phyloP scores from a whole-genome alignment of 2,797 vertebrate genomes.

The Podarcis lilfordi region DNA sequence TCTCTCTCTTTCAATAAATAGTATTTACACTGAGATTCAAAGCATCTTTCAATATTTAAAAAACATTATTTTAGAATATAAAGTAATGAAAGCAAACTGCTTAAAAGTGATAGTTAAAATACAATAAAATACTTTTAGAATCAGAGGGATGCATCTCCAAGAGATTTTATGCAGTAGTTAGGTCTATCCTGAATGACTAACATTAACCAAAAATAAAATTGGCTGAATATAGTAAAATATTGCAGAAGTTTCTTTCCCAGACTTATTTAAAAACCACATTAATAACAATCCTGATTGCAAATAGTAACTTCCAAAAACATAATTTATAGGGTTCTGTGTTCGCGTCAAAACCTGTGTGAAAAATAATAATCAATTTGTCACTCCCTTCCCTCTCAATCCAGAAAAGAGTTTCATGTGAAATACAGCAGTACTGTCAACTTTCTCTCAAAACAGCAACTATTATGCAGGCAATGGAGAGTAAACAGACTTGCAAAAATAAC shows the following conservation, averaged over 20 bases:
- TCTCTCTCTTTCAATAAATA: too few relatives aligned
- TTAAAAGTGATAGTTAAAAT: too few relatives aligned
- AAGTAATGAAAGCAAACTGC: too few relatives aligned
- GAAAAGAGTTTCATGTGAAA: background rate
- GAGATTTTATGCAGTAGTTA: too few relatives aligned
- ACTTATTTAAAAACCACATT: background rate
- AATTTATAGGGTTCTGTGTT: background rate
- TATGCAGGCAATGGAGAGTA: background rate
- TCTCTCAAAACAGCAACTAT: conserved; percentile 13
- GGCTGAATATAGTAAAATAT: background rate
- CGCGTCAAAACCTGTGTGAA: background rate
- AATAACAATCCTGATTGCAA: background rate
- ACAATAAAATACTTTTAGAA: too few relatives aligned
- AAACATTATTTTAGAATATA: too few relatives aligned
- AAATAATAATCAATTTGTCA: background rate
- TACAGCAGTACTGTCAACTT: conserved; percentile 13
- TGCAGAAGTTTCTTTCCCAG: background rate
- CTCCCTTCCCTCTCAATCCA: too few relatives aligned
- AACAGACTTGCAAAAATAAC: conserved; percentile 28
- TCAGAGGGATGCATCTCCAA: too few relatives aligned
- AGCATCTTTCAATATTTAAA: too few relatives aligned
- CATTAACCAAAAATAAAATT: background rate
- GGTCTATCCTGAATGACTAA: too few relatives aligned
- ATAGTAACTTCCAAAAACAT: background rate
- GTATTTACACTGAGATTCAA: too few relatives aligned